Base-by-base conservation (phyloP, 2,113 vertebrate species). In the cattle (Bos taurus) region DNA sequence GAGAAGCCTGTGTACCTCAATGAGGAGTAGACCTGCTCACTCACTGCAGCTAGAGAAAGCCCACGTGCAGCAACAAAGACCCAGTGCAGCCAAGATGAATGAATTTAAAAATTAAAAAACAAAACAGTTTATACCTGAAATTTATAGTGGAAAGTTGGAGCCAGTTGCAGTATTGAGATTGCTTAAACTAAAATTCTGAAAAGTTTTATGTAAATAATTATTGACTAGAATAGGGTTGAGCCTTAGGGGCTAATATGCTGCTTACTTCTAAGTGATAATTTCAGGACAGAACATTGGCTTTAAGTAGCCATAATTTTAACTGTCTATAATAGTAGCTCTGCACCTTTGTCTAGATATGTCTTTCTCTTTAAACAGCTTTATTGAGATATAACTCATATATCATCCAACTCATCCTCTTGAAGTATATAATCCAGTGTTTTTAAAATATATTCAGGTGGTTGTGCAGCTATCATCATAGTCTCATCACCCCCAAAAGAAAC, bases 171-270 rank as follows among this genome's bases (percentile, higher is more conserved):
- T 62, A 48, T 64, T 90, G 36, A 74, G 52, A n/a, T 90, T 89
- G 36, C 36, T 90, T 96, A 89, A 90, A 89, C 77, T 78, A 59
- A 92, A 88, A 59, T 95, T 90, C 43, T 92, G 54, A n/a, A 46
- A 92, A 80, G 50, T 87, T 92, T 77, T 59, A 83, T 64, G 9
- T 80, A 85, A 91, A 28, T 89, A 86, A 57, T 82, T 87, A 77
- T 50, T 84, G 33, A 93, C 4, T 88, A 84, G 28, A 25, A 84
- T 48, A 92, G 59, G 25, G 12, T 94, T 96, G 67, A 40, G 33
- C 11, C 52, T 86, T 90, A 21, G 5, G 67, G 6, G 30, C 17
- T 11, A 60, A 12, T 71, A 43, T 88, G 48, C 26, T 88, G 6
- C 14, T 40, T 92, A 11, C 14, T 71, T 91, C 21, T 77, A 57